Evolutionary conservation across 2,797 vertebrate genomes (phyloP).

Genomic region (Hydrocynus forskahlii): DNA sequence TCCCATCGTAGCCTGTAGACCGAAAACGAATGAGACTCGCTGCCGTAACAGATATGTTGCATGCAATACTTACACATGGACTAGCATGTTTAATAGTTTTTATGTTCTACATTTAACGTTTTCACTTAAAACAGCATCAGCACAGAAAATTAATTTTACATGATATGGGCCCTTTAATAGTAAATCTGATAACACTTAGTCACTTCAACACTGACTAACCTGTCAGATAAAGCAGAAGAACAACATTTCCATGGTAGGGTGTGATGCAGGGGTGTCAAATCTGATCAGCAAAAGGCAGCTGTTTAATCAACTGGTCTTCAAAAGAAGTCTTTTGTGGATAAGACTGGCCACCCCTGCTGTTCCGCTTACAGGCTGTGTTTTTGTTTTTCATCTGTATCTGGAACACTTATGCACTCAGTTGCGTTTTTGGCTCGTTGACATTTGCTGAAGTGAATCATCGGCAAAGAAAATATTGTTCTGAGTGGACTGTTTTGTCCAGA

Average conservation of each 20-base stretch:
- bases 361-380: too few species aligned
- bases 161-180: too few species aligned
- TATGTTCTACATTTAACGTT: too few species aligned
- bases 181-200: neutral
- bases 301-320: neutral
- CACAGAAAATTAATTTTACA: too few species aligned
- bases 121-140: too few species aligned
- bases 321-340: too few species aligned
- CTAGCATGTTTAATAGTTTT: too few species aligned
- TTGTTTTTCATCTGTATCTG: too few species aligned
- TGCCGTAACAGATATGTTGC: neutral
- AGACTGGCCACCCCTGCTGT: too few species aligned
- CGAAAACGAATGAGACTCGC: conserved; percentile 8
- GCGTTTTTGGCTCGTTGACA: neutral
- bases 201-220: neutral
- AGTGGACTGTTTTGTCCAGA: neutral
- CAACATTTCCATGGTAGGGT: neutral
- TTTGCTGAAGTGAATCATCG: neutral
- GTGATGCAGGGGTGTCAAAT: neutral
- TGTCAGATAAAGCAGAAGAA: neutral
- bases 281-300: neutral
- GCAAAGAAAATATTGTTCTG: neutral
- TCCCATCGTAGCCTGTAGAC: conserved; percentile 86
- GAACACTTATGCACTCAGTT: too few species aligned
- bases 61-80: too few species aligned